Conservation (phyloP, 2,797 vertebrate genomes). For the Peromyscus aztecus region DNA sequence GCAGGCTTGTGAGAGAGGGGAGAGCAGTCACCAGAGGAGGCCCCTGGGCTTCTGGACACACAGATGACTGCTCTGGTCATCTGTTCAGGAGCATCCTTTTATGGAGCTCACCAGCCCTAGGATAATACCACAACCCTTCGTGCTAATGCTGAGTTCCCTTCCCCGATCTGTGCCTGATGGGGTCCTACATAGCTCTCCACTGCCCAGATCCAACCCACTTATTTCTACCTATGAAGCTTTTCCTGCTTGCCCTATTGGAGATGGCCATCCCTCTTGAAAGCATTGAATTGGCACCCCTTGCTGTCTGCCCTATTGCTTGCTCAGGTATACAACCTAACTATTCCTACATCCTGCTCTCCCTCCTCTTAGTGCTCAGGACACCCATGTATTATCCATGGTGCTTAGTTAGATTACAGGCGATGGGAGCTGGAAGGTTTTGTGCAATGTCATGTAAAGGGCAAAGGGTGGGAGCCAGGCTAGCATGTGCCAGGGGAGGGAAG, state of each 20-base stretch:
- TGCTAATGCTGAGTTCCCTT: neutral
- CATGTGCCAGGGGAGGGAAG: neutral
- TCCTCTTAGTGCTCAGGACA: neutral
- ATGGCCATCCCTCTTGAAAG: neutral
- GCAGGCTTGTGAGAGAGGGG: neutral
- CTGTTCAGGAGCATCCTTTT: neutral
- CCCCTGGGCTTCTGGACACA: neutral
- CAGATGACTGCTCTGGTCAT: neutral
- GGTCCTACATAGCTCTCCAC: fast-evolving
- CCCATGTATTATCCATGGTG: neutral
- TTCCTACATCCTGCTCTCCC: neutral
- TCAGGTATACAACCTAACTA: neutral
- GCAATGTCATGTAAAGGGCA: neutral
- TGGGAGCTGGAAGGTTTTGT: neutral
- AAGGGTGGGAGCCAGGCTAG: neutral
- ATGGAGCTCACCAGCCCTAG: neutral
- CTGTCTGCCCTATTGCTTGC: neutral
- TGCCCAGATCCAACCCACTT: too few relatives aligned
- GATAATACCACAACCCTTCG: neutral
- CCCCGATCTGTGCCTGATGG: too few relatives aligned
- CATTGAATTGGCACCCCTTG: fast-evolving
- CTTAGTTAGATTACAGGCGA: neutral
- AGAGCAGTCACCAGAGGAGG: neutral
- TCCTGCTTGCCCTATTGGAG: neutral
- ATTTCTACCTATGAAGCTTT: neutral